phyloP scores from a whole-genome alignment of 1,140 invertebrate species.

The Tetragnatha versicolor region DNA sequence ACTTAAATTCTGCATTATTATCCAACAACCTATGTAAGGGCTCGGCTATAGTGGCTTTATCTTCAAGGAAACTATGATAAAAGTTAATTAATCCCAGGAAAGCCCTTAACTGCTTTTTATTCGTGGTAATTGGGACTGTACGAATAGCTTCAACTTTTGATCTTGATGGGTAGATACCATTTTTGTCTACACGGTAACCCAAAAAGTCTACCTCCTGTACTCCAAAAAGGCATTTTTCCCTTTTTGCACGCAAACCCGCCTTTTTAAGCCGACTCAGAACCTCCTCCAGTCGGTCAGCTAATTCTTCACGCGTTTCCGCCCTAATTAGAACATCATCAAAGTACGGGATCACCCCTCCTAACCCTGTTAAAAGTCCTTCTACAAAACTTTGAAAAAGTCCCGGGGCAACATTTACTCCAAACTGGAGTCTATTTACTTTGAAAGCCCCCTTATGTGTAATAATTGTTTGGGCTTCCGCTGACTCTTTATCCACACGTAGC shows the following conservation, averaged over 20 bases:
- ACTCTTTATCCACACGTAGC: background rate
- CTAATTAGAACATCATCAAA: background rate
- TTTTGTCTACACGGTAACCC: conserved; percentile 62
- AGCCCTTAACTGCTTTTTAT: conserved; percentile 59
- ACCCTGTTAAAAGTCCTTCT: background rate
- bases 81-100: conserved; percentile 36
- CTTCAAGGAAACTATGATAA: conserved; percentile 43
- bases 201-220: conserved; percentile 61
- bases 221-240: conserved; percentile 62
- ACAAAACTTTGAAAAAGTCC: background rate
- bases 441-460: conserved; percentile 8
- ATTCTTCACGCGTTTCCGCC: background rate
- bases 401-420: background rate
- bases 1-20: conserved; percentile 57
- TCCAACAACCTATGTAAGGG: conserved; percentile 59
- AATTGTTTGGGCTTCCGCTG: background rate
- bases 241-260: conserved; percentile 59
- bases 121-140: conserved; percentile 59
- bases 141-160: conserved; percentile 62
- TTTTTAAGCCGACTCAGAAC: conserved; percentile 57
- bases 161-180: conserved; percentile 63
- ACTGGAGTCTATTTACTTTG: background rate
- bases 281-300: conserved; percentile 1
- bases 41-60: conserved; percentile 54
- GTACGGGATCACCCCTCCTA: background rate